Percentiles rank a stretch among this genome's conserved stretches.
Conservation (phyloP, 2,113 vertebrate genomes). For the Phocoena sinus region DNA sequence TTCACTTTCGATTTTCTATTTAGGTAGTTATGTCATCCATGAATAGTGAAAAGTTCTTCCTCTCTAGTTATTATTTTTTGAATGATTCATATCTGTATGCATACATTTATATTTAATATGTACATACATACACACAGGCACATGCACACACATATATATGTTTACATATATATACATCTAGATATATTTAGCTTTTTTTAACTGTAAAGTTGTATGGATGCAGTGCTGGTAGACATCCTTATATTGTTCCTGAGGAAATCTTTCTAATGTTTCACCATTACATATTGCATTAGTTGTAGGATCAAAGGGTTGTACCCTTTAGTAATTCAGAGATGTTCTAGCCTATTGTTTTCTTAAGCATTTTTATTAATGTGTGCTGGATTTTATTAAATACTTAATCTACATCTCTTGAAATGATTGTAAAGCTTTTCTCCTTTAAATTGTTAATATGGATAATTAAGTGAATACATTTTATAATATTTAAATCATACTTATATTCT, state of each 20-base stretch:
- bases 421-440: neutral
- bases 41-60: neutral
- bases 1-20: neutral
- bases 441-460: neutral
- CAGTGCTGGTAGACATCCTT: neutral
- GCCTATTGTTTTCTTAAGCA: neutral
- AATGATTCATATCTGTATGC: neutral
- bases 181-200: neutral
- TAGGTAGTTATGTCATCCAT: neutral
- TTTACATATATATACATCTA: neutral
- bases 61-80: neutral
- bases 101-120: neutral
- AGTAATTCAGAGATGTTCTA: neutral
- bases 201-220: neutral
- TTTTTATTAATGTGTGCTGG: neutral
- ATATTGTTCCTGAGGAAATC: neutral
- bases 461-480: neutral
- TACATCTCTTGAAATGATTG: neutral
- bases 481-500: conserved; percentile 21
- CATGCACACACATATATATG: neutral
- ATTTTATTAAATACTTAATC: neutral
- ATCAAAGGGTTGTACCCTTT: neutral
- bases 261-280: neutral
- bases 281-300: neutral
- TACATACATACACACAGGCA: neutral